Evolutionary conservation across 2,888 invertebrate genomes (phyloP).

Genomic region (Scotopteryx bipunctaria): DNA sequence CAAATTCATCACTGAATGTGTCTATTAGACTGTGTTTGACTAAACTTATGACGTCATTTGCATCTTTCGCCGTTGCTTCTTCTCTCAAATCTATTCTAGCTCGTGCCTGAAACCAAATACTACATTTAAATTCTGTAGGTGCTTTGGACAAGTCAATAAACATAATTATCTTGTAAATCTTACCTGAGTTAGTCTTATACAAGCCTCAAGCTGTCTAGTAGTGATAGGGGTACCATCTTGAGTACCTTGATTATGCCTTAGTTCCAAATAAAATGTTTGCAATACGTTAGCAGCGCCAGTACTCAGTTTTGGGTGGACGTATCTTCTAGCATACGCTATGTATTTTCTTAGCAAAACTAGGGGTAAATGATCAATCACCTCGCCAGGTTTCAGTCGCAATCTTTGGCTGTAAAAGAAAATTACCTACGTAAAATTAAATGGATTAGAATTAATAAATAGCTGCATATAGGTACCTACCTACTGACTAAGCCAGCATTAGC

Average conservation of each 20-base stretch:
- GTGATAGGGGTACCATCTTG: constrained; percentile 90
- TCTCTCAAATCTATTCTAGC: constrained; percentile 94
- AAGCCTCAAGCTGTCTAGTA: constrained; percentile 93
- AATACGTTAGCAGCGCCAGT: constrained; percentile 87
- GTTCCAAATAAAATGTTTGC: constrained; percentile 91
- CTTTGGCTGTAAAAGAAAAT: constrained; percentile 84
- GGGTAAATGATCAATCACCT: constrained; percentile 88
- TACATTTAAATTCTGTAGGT: too few relatives aligned
- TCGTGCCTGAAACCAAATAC: constrained; percentile 86
- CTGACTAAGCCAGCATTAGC: too few relatives aligned
- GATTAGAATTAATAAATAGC: too few relatives aligned
- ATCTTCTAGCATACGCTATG: constrained; percentile 94
- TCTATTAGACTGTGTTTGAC: constrained; percentile 91
- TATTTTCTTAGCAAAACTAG: constrained; percentile 92
- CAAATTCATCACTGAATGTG: constrained; percentile 88
- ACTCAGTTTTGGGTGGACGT: constrained; percentile 91
- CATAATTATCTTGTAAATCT: too few relatives aligned
- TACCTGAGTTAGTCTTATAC: constrained; percentile 92
- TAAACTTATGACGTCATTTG: constrained; percentile 92
- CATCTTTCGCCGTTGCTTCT: constrained; percentile 91
- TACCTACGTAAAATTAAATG: too few relatives aligned
- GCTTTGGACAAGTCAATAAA: too few relatives aligned
- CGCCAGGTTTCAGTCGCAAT: constrained; percentile 83
- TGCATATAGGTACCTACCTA: too few relatives aligned
- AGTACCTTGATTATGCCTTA: constrained; percentile 86